Base-by-base conservation (phyloP, 2,113 vertebrate species). In the Pelecanoides urinatrix region DNA sequence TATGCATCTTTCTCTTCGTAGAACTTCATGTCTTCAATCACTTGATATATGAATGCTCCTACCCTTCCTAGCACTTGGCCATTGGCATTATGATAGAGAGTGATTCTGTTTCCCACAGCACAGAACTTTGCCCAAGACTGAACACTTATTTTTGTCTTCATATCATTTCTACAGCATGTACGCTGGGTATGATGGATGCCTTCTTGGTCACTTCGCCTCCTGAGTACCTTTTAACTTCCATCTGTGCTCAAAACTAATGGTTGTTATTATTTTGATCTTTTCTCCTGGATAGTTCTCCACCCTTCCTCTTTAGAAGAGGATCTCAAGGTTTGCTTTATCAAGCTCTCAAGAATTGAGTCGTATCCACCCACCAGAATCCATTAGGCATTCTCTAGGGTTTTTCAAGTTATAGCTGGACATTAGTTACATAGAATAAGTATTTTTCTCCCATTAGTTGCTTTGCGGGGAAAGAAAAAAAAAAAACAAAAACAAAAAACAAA, bases 71-170 rank as follows among this genome's bases (percentile, higher is more conserved):
- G 76, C 73, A 61, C 27, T 68, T 95, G 56, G 83, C 93, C 72
- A 47, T 6, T 50, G 84, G 93, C 91, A 81, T 63, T 67, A 36
- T 22, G 63, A 61, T 16, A 49, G 85, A 90, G 42, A 93, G 36
- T 59, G 68, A 95, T 75, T 84, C 93, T 3, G 6, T 75, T 87
- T 94, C 70, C 77, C 80, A 61, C 5, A 81, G 80, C 76, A 81
- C 65, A 91, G 73, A 91, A 53, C 30, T 78, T 78, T 91, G 95
- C 94, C 91, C 16, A 49, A 56, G 89, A 93, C 93, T 71, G 59
- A 89, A 67, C 27, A 22, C 65, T 94, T 77, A 87, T 78, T 94
- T 97, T 95, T 92, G 73, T 67, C 65, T 91, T 84, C 73, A 49
- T 89, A 88, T 65, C 3, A 88, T 97, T 86, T 96, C 74, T 87